A percentile compares a stretch with the other conserved stretches of the same genome.
Conservation (phyloP, 2,888 invertebrate species). For the Uloborus plumipes region DNA sequence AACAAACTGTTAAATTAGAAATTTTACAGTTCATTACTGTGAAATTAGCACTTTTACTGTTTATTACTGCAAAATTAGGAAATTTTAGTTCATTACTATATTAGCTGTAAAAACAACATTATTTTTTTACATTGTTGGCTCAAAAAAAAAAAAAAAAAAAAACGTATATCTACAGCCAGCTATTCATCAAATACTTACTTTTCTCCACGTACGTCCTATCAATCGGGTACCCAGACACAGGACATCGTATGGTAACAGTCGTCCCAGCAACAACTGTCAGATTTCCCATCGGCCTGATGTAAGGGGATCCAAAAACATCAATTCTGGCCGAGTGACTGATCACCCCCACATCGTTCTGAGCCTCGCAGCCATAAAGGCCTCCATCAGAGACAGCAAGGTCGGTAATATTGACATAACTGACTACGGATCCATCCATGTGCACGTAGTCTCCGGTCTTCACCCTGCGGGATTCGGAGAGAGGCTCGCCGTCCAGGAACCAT, state of each 20-base stretch:
- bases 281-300: slow-evolving; percentile 70
- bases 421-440: slow-evolving; percentile 55
- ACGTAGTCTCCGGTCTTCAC: slow-evolving; percentile 63
- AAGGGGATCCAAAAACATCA: slow-evolving; percentile 72
- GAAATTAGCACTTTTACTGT: no score
- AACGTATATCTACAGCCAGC: no score
- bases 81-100: no score
- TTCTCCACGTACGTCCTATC: slow-evolving; percentile 56
- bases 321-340: slow-evolving; percentile 68
- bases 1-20: no score
- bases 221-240: slow-evolving; percentile 71
- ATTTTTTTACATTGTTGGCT: no score
- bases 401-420: slow-evolving; percentile 64
- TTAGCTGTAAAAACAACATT: no score
- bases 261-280: slow-evolving; percentile 72
- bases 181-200: slow-evolving; percentile 49
- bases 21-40: no score
- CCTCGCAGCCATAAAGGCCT: slow-evolving; percentile 59
- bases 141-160: no score
- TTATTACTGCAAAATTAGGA: no score
- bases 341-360: slow-evolving; percentile 58
- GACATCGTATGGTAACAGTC: slow-evolving; percentile 71
- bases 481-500: slow-evolving; percentile 65
- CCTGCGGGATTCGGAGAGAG: slow-evolving; percentile 47
- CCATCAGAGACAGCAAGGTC: slow-evolving; percentile 59